Evolutionary conservation across 2,797 vertebrate genomes (phyloP).

Genomic region (Ibycter americanus): DNA sequence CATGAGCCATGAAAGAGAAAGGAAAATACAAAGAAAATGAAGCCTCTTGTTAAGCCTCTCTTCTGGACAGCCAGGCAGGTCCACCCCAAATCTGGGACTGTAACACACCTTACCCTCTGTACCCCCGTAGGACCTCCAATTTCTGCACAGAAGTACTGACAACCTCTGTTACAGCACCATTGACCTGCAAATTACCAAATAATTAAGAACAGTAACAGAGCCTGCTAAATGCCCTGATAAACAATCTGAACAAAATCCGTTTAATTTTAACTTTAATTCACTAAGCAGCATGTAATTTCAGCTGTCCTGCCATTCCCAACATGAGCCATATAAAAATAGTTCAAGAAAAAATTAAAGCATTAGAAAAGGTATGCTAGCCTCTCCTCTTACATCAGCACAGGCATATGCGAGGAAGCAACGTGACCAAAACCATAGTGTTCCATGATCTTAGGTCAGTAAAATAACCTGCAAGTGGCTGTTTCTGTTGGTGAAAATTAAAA

Average conservation of each 20-base stretch:
- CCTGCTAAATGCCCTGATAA: not conserved
- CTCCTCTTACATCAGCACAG: not conserved
- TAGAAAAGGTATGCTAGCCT: not conserved
- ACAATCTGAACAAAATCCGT: not conserved
- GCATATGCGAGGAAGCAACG: fast-evolving
- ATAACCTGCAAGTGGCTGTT: not conserved
- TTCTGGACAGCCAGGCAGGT: not conserved
- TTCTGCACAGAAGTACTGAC: not conserved
- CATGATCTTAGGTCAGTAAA: not conserved
- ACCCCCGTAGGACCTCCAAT: not conserved
- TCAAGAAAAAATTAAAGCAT: not conserved
- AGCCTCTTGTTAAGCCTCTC: not conserved
- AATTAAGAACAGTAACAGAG: not conserved
- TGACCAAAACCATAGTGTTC: not conserved
- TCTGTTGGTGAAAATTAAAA: not conserved
- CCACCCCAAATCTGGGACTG: not conserved
- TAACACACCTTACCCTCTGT: not conserved
- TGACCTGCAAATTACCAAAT: not conserved
- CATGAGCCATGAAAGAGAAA: not conserved
- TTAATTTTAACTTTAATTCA: not conserved
- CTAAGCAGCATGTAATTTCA: not conserved
- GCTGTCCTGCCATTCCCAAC: not conserved
- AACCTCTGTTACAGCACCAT: not conserved
- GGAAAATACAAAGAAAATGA: not conserved
- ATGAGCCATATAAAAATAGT: not conserved